Evolutionary conservation across 1,140 invertebrate genomes (phyloP).

Genomic region (Anoplophora glabripennis): DNA sequence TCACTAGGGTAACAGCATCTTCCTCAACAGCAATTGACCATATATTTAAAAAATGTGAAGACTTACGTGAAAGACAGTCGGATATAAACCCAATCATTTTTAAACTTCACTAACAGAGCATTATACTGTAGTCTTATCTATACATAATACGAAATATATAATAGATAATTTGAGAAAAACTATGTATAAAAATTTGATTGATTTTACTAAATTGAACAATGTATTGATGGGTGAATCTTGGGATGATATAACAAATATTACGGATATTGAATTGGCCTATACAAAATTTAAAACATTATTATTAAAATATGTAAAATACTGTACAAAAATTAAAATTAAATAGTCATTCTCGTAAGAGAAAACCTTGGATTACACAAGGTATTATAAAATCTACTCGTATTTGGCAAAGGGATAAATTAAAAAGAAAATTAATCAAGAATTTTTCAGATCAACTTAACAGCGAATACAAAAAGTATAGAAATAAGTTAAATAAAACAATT

Average conservation of each 20-base stretch:
- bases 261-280: background rate
- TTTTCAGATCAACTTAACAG: background rate
- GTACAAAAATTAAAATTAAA: slow-evolving; percentile 3
- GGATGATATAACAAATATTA: background rate
- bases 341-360: background rate
- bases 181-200: background rate
- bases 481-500: background rate
- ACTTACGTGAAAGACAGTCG: too few species aligned
- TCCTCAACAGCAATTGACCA: background rate
- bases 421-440: slow-evolving; percentile 1
- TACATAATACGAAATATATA: background rate
- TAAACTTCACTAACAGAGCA: too few species aligned
- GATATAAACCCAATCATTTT: too few species aligned
- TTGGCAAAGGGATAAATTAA: slow-evolving; percentile 2
- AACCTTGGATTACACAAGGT: slow-evolving; percentile 4
- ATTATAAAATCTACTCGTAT: slow-evolving; percentile 6
- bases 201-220: background rate
- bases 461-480: slow-evolving; percentile 7
- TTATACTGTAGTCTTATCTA: too few species aligned
- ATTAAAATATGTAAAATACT: background rate
- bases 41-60: too few species aligned
- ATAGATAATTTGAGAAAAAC: background rate
- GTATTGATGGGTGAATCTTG: background rate
- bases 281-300: background rate
- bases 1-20: background rate